These are phyloP conservation scores for Pristionchus arcanus DNA, from an alignment of 2,888 invertebrate species.

Conservation along the genomic window DNA sequence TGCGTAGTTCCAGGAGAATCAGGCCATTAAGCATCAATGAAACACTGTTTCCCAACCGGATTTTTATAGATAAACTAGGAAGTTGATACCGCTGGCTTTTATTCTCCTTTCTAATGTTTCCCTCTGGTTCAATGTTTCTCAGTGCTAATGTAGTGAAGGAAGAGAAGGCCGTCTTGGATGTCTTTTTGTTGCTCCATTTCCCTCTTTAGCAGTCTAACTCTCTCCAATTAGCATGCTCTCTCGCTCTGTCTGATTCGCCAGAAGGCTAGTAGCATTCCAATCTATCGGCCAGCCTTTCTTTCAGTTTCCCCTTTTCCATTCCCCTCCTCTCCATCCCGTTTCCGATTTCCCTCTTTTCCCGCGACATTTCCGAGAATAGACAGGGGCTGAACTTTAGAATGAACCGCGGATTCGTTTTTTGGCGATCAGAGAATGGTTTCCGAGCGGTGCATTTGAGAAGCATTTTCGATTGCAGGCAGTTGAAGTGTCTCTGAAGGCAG, in stretches of 20 bases:
- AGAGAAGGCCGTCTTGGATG: not conserved
- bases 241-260: not conserved
- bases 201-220: not conserved
- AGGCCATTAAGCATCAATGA: too few relatives aligned
- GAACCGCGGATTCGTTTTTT: too few relatives aligned
- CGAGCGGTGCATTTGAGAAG: too few relatives aligned
- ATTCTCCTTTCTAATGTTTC: not conserved
- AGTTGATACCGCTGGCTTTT: not conserved
- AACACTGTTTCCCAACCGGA: too few relatives aligned
- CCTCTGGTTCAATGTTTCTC: too few relatives aligned
- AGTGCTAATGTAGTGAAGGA: conserved; percentile 19
- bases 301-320: conserved; percentile 30
- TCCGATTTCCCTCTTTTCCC: not conserved
- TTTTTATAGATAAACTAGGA: too few relatives aligned
- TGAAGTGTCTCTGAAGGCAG: not conserved
- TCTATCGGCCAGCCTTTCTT: conserved; percentile 8
- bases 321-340: not conserved
- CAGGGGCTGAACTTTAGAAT: not conserved
- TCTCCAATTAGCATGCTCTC: not conserved
- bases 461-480: too few relatives aligned
- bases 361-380: not conserved
- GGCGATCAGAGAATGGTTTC: too few relatives aligned
- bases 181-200: not conserved
- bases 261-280: too few relatives aligned
- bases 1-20: not conserved